Conservation (phyloP, 2,113 vertebrate genomes). For the Scatophagus argus region DNA sequence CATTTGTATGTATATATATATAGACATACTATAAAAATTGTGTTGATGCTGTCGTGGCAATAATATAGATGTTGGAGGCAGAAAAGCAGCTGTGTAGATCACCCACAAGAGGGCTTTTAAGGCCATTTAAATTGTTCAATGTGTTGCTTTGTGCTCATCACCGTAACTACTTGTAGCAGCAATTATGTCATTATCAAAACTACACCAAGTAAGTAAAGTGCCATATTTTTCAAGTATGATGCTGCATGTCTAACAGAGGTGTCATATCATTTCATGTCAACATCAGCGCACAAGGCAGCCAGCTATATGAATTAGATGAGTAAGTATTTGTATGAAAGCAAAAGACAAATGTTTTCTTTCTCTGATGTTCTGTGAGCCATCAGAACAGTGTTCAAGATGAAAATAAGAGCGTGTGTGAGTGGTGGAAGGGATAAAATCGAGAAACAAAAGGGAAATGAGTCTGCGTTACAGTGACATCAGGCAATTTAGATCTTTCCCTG, state of each 20-base stretch:
- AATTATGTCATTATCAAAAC: constrained; percentile 56
- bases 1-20: background rate
- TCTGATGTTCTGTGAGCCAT: background rate
- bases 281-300: constrained; percentile 15
- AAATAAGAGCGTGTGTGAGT: constrained; percentile 2
- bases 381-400: constrained; percentile 1
- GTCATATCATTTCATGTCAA: constrained; percentile 13
- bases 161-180: constrained; percentile 27
- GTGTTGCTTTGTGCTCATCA: constrained; percentile 47
- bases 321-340: constrained; percentile 25
- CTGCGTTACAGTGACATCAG: constrained; percentile 26
- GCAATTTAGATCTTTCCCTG: constrained; percentile 33
- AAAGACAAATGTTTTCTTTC: constrained; percentile 31
- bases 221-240: background rate
- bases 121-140: constrained; percentile 51
- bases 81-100: constrained; percentile 36
- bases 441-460: background rate
- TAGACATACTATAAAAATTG: background rate
- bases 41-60: constrained; percentile 1
- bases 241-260: background rate
- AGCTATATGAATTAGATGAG: background rate
- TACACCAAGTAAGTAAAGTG: constrained; percentile 29
- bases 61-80: background rate
- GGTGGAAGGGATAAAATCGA: background rate
- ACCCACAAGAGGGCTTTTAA: constrained; percentile 51